Evolutionary conservation across 2,113 vertebrate genomes (phyloP).

Genomic region (Barbus barbus): DNA sequence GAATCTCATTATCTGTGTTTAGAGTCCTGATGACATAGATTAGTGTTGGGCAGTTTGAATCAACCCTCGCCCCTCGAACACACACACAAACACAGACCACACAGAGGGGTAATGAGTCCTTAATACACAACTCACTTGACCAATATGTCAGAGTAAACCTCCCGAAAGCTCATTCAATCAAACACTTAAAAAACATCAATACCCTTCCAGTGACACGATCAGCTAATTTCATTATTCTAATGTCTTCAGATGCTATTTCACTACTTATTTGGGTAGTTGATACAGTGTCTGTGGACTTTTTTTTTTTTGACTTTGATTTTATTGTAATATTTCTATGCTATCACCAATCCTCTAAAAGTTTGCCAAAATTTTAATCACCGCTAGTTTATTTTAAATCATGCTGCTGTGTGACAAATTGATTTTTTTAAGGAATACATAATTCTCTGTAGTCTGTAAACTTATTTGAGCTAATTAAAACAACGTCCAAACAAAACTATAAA

Average conservation of each 20-base stretch:
- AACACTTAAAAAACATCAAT: neutral
- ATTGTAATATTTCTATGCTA: neutral
- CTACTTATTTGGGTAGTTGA: neutral
- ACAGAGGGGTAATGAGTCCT: slow-evolving; percentile 22
- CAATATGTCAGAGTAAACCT: neutral
- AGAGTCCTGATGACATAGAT: slow-evolving; percentile 36
- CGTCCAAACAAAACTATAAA: neutral
- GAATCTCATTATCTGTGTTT: slow-evolving; percentile 47
- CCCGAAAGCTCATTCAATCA: slow-evolving; percentile 10
- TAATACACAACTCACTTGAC: slow-evolving; percentile 35
- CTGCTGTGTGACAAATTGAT: neutral
- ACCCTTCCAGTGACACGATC: neutral
- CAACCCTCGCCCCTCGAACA: neutral
- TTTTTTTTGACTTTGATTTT: too few species aligned
- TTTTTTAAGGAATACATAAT: neutral
- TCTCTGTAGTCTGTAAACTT: neutral
- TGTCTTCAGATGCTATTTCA: neutral
- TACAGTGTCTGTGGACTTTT: neutral
- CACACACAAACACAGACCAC: slow-evolving; percentile 33
- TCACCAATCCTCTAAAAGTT: neutral
- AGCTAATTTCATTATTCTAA: slow-evolving; percentile 27
- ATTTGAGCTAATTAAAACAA: neutral
- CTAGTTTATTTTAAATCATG: neutral
- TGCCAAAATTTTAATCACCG: too few species aligned
- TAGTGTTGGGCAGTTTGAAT: slow-evolving; percentile 16